phyloP scores from a whole-genome alignment of 2,888 invertebrate species.

The Tetropium fuscum region DNA sequence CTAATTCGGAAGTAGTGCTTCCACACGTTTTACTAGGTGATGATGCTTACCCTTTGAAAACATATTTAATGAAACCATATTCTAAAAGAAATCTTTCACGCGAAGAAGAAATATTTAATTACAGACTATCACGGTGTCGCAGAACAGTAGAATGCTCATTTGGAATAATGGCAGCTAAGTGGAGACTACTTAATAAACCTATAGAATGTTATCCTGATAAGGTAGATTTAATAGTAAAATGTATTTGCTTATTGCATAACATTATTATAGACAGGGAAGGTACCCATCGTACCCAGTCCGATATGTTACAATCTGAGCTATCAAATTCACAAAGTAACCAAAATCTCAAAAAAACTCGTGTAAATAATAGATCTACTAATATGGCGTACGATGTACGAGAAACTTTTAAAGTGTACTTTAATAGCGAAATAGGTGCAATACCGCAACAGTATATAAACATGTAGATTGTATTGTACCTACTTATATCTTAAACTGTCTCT shows the following conservation, averaged over 20 bases:
- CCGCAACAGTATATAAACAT: constrained; percentile 24
- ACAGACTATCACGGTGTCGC: constrained; percentile 20
- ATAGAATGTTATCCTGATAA: constrained; percentile 33
- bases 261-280: constrained; percentile 32
- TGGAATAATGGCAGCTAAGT: constrained; percentile 35
- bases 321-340: constrained; percentile 17
- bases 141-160: constrained; percentile 26
- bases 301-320: constrained; percentile 18
- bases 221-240: constrained; percentile 33
- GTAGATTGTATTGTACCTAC: constrained; percentile 10
- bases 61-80: constrained; percentile 37
- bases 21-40: constrained; percentile 31
- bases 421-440: constrained; percentile 26
- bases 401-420: constrained; percentile 26
- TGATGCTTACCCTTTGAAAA: constrained; percentile 29
- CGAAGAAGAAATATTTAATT: constrained; percentile 28
- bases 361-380: constrained; percentile 24
- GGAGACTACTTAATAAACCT: constrained; percentile 33
- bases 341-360: constrained; percentile 9
- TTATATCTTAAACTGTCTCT: constrained; percentile 7
- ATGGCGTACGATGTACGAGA: constrained; percentile 24
- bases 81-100: constrained; percentile 28
- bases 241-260: constrained; percentile 29
- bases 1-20: constrained; percentile 34
- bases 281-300: constrained; percentile 18